Evolutionary conservation across 2,113 vertebrate species (phyloP).

Genomic region (Xiphophorus hellerii): DNA sequence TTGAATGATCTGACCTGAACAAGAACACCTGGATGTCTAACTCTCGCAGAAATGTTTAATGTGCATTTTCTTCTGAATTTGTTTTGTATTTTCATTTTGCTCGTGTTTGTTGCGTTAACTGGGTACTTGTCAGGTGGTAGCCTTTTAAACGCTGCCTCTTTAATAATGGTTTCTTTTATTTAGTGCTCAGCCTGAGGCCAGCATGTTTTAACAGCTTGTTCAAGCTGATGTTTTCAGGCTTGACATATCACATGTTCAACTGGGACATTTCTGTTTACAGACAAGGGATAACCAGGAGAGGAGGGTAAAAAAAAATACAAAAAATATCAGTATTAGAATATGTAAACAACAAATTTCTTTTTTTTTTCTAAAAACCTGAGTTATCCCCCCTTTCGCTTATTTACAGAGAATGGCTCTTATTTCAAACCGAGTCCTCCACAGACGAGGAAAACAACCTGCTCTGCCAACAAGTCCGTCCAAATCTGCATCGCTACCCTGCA

Average conservation of each 20-base stretch:
- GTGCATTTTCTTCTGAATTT: too few relatives aligned
- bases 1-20: neutral
- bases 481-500: constrained; percentile 38
- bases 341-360: neutral
- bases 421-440: constrained; percentile 41
- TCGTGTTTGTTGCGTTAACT: neutral
- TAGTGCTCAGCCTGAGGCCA: constrained; percentile 38
- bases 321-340: neutral
- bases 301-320: neutral
- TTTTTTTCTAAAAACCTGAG: neutral
- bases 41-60: neutral
- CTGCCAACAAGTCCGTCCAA: constrained; percentile 35
- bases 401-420: constrained; percentile 47
- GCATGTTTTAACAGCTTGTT: neutral
- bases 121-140: constrained; percentile 53
- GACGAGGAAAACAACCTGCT: constrained; percentile 39
- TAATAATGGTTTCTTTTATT: constrained; percentile 63
- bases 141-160: constrained; percentile 20
- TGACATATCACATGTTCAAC: neutral
- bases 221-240: neutral
- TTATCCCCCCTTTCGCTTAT: neutral
- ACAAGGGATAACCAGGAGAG: neutral
- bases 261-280: neutral
- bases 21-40: neutral
- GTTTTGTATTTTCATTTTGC: neutral